Conservation (phyloP, 2,113 vertebrate genomes). For the Amphilophus citrinellus region DNA sequence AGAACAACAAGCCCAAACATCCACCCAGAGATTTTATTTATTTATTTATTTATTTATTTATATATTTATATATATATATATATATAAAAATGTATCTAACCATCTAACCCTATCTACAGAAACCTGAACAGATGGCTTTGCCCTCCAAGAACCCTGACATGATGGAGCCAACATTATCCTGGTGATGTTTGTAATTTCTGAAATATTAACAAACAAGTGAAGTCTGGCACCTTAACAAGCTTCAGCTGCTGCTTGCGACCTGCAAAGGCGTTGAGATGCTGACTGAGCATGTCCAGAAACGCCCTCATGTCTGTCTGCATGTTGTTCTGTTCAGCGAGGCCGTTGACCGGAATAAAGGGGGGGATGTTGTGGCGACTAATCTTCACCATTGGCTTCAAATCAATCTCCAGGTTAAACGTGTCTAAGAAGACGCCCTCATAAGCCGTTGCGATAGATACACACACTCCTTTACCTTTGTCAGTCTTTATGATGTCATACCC, state of each 20-base stretch:
- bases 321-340: conserved; percentile 51
- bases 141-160: neutral
- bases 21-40: too few relatives aligned
- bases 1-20: neutral
- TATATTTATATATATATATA: too few relatives aligned
- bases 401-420: conserved; percentile 80
- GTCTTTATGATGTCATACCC: conserved; percentile 76
- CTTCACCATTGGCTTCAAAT: conserved; percentile 60
- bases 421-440: conserved; percentile 76
- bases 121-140: neutral
- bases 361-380: conserved; percentile 81
- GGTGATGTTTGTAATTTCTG: neutral
- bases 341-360: conserved; percentile 76
- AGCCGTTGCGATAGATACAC: conserved; percentile 73
- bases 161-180: neutral
- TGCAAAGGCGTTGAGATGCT: conserved; percentile 76
- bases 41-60: too few relatives aligned
- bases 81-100: too few relatives aligned
- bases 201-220: neutral
- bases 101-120: neutral
- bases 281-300: conserved; percentile 74
- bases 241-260: conserved; percentile 79
- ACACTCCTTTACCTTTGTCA: conserved; percentile 67
- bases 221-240: conserved; percentile 74
- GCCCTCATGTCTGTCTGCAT: conserved; percentile 63